Evolutionary conservation across 2,797 vertebrate genomes (phyloP), one percentile per base, ranked within the genome.

Genomic region (Cossypha heuglini): DNA sequence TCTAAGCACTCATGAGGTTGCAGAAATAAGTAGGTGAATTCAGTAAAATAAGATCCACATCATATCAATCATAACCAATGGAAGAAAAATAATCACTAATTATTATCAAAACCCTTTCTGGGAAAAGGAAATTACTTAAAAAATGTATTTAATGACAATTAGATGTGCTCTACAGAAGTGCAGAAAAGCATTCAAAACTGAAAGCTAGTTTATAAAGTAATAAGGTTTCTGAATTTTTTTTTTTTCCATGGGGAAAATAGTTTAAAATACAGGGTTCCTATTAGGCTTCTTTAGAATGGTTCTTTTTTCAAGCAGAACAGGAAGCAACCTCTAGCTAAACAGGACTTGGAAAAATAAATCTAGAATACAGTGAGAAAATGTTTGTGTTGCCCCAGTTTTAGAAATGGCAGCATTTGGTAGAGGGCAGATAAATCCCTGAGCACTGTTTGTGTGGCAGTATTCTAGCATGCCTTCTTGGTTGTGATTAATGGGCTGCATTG

Each of bases 131-230:
- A 76, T 57, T 15, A 85, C 67, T 88, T 38, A 86, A 49, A 69
- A 96, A 87, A 96, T 73, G 13, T 68, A 71, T 58, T 90, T 94
- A 88, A 87, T 88, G 15, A 37, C 73, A 90, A 75, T 86, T 92
- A 89, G 40, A n/a, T 64, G 26, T 37, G 29, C 38, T 90, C 37
- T 57, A 43, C 28, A 57, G 37, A 94, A 74, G 16, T 20, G 22
- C 17, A 48, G 13, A 72, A 87, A 78, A 43, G 10, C 25, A 64
- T 45, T 91, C 58, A 90, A 67, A 86, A 78, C 33, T 43, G 37
- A 92, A 73, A 95, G 25, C n/a, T 92, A 43, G 58, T 86, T 87
- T 77, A 88, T 38, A 87, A 88, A 80, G 43, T 63, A 92, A 43
- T 73, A 67, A 94, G 73, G 15, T 76, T 88, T 69, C 59, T 52